Conservation (phyloP, 2,888 invertebrate species). For the Oxystoma pomonae region DNA sequence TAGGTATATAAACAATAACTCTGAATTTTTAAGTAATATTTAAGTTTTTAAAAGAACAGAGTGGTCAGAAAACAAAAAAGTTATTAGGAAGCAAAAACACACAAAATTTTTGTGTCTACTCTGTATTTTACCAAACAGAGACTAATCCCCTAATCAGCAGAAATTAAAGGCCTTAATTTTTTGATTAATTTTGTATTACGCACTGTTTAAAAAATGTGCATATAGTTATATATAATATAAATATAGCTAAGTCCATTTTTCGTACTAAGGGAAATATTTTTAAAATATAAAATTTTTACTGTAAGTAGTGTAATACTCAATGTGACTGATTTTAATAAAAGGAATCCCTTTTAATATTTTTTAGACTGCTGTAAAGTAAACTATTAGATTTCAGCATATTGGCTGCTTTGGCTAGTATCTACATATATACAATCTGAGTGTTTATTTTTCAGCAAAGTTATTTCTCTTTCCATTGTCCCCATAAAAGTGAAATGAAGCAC, state of each 20-base stretch:
- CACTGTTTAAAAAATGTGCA: constrained; percentile 12
- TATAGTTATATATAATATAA: constrained; percentile 16
- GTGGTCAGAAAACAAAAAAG: no score
- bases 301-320: constrained; percentile 34
- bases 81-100: no score
- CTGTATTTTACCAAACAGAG: constrained; percentile 25
- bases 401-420: no score
- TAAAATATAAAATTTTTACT: constrained; percentile 36
- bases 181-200: background rate
- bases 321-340: constrained; percentile 35
- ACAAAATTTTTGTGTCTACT: no score
- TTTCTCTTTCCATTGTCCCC: no score
- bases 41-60: no score
- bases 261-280: constrained; percentile 31
- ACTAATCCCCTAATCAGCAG: constrained; percentile 21
- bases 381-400: no score
- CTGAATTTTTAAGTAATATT: background rate
- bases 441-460: no score
- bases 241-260: constrained; percentile 21
- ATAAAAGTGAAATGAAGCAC: no score
- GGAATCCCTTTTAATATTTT: constrained; percentile 13
- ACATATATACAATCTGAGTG: no score
- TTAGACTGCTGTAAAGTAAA: no score
- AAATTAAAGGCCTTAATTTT: constrained; percentile 18
- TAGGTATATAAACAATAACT: background rate